These are phyloP conservation scores for Thymallus thymallus DNA, from an alignment of 2,113 vertebrate species.

Conservation along the genomic window DNA sequence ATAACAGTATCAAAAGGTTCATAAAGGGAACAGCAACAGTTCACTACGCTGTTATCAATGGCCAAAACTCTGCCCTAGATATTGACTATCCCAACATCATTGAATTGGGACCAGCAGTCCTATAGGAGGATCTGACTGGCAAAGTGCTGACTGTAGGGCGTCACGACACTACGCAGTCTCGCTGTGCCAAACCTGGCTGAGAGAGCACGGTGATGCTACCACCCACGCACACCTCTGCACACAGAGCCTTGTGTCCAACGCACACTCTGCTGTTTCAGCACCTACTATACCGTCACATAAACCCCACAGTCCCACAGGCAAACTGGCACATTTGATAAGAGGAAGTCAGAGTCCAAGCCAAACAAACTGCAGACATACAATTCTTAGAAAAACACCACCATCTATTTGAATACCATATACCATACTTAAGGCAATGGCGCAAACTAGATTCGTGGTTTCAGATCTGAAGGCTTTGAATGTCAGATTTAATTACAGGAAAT, in stretches of 20 bases:
- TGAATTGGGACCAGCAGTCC: conserved; percentile 12
- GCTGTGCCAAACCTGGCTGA: conserved; percentile 62
- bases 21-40: background rate
- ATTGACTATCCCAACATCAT: background rate
- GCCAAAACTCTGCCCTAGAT: background rate
- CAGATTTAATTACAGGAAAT: conserved; percentile 37
- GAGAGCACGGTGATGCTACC: conserved; percentile 57
- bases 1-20: background rate
- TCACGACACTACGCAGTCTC: conserved; percentile 48
- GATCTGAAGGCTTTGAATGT: conserved; percentile 36
- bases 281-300: conserved; percentile 33
- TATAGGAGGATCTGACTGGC: conserved; percentile 33
- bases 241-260: conserved; percentile 45
- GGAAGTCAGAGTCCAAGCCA: background rate
- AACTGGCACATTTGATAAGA: background rate
- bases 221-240: conserved; percentile 59
- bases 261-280: conserved; percentile 53
- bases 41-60: background rate
- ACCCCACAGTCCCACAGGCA: conserved; percentile 25
- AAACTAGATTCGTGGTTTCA: background rate
- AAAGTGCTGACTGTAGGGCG: conserved; percentile 58
- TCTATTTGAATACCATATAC: background rate
- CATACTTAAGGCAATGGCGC: background rate
- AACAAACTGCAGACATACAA: background rate
- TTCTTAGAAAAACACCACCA: conserved; percentile 22